These are phyloP conservation scores for Pristionchus entomophagus DNA, from an alignment of 2,888 invertebrate genomes.

Conservation along the genomic window DNA sequence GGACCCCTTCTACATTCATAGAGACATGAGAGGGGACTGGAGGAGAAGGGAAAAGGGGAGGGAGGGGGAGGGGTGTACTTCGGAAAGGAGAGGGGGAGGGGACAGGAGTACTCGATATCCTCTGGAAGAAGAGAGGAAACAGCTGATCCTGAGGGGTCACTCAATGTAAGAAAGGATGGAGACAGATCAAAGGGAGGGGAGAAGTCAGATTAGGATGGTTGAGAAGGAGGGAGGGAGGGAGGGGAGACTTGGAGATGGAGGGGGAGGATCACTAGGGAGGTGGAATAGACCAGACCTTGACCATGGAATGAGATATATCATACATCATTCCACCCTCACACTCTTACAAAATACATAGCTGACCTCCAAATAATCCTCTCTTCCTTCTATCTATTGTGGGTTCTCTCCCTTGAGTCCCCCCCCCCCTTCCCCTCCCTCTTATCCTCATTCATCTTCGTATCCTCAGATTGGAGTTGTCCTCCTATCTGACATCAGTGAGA, in stretches of 20 bases:
- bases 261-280: slow-evolving; percentile 1
- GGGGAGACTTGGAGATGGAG: not conserved
- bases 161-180: slow-evolving; percentile 33
- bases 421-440: not conserved
- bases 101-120: not conserved
- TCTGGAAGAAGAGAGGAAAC: not conserved
- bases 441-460: slow-evolving; percentile 19
- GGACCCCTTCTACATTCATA: not conserved
- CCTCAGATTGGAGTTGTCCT: not conserved
- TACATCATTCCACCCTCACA: not conserved
- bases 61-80: not conserved
- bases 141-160: not conserved
- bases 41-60: not conserved
- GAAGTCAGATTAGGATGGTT: not conserved
- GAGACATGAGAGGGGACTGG: not conserved
- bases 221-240: too few relatives aligned
- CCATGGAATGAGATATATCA: too few relatives aligned
- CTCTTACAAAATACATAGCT: too few relatives aligned
- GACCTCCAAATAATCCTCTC: too few relatives aligned
- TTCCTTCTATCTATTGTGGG: not conserved
- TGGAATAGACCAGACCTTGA: too few relatives aligned
- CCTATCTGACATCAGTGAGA: slow-evolving; percentile 11
- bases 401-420: slow-evolving; percentile 2
- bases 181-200: not conserved
- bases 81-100: not conserved